Conservation (phyloP, 2,797 vertebrate genomes). For the Oreortyx pictus region DNA sequence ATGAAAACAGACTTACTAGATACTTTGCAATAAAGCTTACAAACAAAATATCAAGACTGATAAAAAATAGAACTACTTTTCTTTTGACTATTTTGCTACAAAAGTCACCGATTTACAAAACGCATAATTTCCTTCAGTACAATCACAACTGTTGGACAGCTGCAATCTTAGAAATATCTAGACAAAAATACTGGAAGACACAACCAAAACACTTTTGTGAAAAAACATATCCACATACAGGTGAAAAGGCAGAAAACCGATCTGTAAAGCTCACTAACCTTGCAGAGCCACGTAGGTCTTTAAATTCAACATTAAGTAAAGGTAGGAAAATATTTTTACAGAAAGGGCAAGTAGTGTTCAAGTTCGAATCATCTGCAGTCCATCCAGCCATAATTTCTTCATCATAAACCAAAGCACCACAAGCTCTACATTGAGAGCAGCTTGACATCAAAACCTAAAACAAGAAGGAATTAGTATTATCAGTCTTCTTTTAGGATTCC, state of each 20-base stretch:
- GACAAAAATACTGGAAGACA: background rate
- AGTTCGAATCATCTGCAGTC: constrained; percentile 96
- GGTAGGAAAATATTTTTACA: constrained; percentile 92
- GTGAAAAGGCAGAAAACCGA: background rate
- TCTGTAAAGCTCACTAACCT: constrained; percentile 80
- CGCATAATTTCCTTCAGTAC: background rate
- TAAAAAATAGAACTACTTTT: background rate
- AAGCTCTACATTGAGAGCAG: constrained; percentile 93
- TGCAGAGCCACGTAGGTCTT: constrained; percentile 88
- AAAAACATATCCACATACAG: background rate
- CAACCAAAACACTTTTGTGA: background rate
- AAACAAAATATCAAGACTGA: background rate
- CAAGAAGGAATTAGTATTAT: background rate
- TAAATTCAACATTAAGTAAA: constrained; percentile 94
- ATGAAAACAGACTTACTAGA: background rate
- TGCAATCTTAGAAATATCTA: background rate
- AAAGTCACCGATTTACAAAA: background rate
- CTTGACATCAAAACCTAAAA: constrained; percentile 97
- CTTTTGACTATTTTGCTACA: background rate
- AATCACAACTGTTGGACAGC: accelerated
- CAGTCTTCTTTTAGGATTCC: background rate
- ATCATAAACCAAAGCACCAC: constrained; percentile 94
- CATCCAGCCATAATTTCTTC: constrained; percentile 99
- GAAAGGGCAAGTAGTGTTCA: constrained; percentile 96
- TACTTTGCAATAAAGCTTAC: background rate